Evolutionary conservation across 2,888 invertebrate species (phyloP), one percentile per base, ranked within the genome.

Genomic region (Ophioninae sp.): DNA sequence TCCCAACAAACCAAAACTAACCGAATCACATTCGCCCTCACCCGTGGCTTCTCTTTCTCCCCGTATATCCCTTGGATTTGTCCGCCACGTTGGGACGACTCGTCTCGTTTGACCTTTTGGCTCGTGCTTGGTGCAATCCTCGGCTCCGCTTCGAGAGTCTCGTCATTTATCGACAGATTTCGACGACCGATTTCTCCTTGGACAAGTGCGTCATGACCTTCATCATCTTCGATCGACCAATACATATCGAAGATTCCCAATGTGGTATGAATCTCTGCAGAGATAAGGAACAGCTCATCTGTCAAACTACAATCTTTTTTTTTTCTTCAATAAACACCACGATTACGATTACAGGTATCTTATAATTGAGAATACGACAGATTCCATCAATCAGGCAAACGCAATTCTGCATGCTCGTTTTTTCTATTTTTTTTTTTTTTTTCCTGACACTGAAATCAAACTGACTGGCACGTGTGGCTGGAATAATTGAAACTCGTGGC

Each of bases 1-100:
- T 87, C 86, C 87, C 87, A 86, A 85, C 89, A 87, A 89, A 89
- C 90, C 89, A 89, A 91, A 90, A 88, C 89, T 89, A 90, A 90
- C 88, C 88, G 88, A 88, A 90, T 91, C 89, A 88, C 88, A 88
- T 50, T 50, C 88, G 87, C 84, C 84, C 82, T 85, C 83, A 68
- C 82, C 50, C 68, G 10, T 75, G 44, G 30, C 44, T 74, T 44
- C 75, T 81, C 70, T 77, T n/a, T 13, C 23, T 77, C 67, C 13
- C 65, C 64, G 44, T 17, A 39, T 67, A 62, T 64, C 74, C 57
- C 80, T 44, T 74, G 20, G 59, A 21, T 73, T 69, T 75, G 81
- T 77, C 75, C 37, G 37, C 68, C 20, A 62, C 30, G 20, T 57
- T 65, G 41, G 62, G 10, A 74, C 57, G 50, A 74, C 37, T 67